phyloP scores from a whole-genome alignment of 2,888 invertebrate species.

The Eupithecia subfuscata region DNA sequence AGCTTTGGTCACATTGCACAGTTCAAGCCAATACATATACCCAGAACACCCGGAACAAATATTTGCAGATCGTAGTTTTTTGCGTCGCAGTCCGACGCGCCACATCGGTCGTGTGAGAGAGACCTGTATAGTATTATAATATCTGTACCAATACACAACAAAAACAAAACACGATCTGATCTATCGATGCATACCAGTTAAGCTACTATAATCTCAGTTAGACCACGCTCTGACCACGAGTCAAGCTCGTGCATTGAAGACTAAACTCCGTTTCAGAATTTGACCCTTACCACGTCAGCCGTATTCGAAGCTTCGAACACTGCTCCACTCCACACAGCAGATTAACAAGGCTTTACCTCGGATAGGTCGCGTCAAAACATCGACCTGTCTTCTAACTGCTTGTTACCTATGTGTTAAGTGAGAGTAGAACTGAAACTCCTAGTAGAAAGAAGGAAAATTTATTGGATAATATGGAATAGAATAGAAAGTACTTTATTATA shows the following conservation, averaged over 20 bases:
- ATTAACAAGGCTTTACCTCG: slow-evolving; percentile 17
- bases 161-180: not conserved
- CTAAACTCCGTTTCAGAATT: not conserved
- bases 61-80: too few species aligned
- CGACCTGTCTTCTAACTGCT: slow-evolving; percentile 5
- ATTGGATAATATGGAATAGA: too few species aligned
- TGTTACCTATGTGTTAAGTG: not conserved
- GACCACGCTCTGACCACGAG: not conserved
- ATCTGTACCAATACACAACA: too few species aligned
- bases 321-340: slow-evolving; percentile 19
- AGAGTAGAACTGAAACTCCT: slow-evolving; percentile 14
- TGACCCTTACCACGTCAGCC: not conserved
- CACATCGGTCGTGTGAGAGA: too few species aligned
- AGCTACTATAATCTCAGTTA: not conserved
- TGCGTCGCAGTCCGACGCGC: too few species aligned
- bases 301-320: slow-evolving; percentile 10
- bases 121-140: too few species aligned
- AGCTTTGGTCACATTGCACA: too few species aligned
- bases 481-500: too few species aligned
- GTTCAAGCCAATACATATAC: too few species aligned
- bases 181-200: not conserved
- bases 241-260: not conserved
- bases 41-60: too few species aligned
- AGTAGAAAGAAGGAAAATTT: not conserved
- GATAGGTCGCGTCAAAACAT: slow-evolving; percentile 29